Evolutionary conservation across 2,797 vertebrate genomes (phyloP).

Genomic region (Enteromius treurensis): DNA sequence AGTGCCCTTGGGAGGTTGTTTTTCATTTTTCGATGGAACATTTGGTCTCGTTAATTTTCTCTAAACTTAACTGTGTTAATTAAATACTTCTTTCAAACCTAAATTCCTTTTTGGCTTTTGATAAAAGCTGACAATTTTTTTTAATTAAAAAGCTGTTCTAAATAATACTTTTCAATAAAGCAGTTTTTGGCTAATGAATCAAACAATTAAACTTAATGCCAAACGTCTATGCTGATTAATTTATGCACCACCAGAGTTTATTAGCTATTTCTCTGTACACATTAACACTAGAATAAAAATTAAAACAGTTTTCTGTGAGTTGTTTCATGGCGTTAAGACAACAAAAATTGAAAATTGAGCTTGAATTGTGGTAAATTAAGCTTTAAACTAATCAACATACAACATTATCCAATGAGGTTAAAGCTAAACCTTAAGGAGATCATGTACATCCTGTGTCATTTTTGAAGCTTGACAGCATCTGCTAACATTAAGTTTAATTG

Average conservation of each 20-base stretch:
- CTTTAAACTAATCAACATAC: not conserved
- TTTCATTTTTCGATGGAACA: not conserved
- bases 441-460: not conserved
- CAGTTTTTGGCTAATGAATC: conserved; percentile 5
- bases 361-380: not conserved
- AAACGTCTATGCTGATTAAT: not conserved
- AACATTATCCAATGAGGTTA: not conserved
- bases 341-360: not conserved
- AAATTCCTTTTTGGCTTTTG: not conserved
- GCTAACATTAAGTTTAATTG: not conserved
- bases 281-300: not conserved
- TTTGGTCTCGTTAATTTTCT: conserved; percentile 7
- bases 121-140: not conserved
- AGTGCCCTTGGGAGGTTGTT: not conserved
- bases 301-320: not conserved
- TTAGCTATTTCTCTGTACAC: not conserved
- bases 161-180: conserved; percentile 5
- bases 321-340: not conserved
- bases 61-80: not conserved
- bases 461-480: not conserved
- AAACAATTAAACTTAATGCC: not conserved
- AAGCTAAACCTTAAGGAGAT: not conserved
- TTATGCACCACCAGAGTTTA: not conserved
- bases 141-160: conserved; percentile 1
- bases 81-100: conserved; percentile 14